Percentiles rank a stretch among this genome's conserved stretches.
Evolutionary conservation across 1,140 invertebrate species (phyloP).

Genomic region (Papilio xuthus): DNA sequence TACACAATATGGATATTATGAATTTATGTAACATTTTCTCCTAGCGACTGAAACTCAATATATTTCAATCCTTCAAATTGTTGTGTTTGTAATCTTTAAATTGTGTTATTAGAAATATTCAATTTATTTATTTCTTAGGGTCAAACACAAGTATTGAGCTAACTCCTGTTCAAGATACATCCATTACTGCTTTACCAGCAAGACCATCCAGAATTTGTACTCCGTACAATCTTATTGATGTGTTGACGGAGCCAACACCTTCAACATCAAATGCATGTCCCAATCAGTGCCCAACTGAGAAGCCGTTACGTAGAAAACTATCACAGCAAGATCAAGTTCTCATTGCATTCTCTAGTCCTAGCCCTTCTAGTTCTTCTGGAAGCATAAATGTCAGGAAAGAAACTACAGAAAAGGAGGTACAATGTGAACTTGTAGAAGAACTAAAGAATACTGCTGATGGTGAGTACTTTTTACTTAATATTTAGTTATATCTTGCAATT

Average conservation of each 20-base stretch:
- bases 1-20: neutral
- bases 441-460: conserved; percentile 47
- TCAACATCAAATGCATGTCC: conserved; percentile 59
- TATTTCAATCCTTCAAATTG: too few species aligned
- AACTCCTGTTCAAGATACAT: conserved; percentile 60
- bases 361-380: conserved; percentile 60
- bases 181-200: conserved; percentile 30
- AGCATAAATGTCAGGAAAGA: conserved; percentile 52
- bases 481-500: neutral
- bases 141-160: conserved; percentile 44
- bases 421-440: conserved; percentile 50
- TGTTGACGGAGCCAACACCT: conserved; percentile 61
- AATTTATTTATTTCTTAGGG: conserved; percentile 47
- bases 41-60: too few species aligned
- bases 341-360: conserved; percentile 66
- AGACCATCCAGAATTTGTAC: neutral
- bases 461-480: conserved; percentile 35
- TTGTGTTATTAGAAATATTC: neutral
- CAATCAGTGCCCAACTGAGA: conserved; percentile 51
- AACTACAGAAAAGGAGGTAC: conserved; percentile 48
- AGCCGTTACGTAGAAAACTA: conserved; percentile 46
- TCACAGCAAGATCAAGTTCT: conserved; percentile 57
- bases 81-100: too few species aligned
- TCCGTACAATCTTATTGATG: conserved; percentile 61
- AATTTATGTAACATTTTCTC: neutral